Base-by-base conservation (phyloP, 2,888 invertebrate species). In the Noctuana brunneofusca region DNA sequence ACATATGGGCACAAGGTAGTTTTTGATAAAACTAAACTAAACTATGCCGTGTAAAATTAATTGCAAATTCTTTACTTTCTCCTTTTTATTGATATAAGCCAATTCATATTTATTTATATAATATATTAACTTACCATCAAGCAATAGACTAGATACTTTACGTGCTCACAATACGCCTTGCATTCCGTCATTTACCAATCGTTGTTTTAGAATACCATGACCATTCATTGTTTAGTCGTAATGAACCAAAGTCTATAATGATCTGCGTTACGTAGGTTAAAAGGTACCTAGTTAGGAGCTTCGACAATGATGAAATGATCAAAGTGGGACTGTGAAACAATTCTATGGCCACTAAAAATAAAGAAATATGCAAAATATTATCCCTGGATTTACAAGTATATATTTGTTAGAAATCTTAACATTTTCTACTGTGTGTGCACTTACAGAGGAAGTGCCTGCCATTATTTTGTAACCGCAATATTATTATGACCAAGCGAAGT, bases 151-250 rank as follows among this genome's bases (percentile, higher is more conserved):
- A 38, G 11, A 27, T 3, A 12, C 38, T 3, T 14, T 2, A n/a
- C 41, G 8, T 14, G 8, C 16, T 46, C 14, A 16, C 1, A 8
- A 16, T 24, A 27, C 43, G 43, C 35, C 20, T 43, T 24, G 5
- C 30, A 9, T 16, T 8, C 27, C 27, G 11, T 43, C 2, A 14
- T 35, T 52, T 32, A 2, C 12, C 32, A 22, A 38, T 16, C 27
- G 74, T 74, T 69, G 75, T 72, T 71, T 69, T 67, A 71, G 67
- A 68, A 69, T 59, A 56, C 64, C 68, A 71, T 70, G 72, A 69
- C 73, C 67, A 68, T 69, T 72, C 65, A 66, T 68, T 67, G 68
- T 71, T 66, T 65, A 63, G 5, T 62, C 64, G 63, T 73, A 71
- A 71, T 69, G 68, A 68, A 69, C 65, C 69, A 67, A 54, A 65